A percentile compares a stretch with the other conserved stretches of the same genome.
These are phyloP conservation scores for Archivesica marissinica DNA, from an alignment of 1,140 invertebrate genomes.

Conservation along the genomic window DNA sequence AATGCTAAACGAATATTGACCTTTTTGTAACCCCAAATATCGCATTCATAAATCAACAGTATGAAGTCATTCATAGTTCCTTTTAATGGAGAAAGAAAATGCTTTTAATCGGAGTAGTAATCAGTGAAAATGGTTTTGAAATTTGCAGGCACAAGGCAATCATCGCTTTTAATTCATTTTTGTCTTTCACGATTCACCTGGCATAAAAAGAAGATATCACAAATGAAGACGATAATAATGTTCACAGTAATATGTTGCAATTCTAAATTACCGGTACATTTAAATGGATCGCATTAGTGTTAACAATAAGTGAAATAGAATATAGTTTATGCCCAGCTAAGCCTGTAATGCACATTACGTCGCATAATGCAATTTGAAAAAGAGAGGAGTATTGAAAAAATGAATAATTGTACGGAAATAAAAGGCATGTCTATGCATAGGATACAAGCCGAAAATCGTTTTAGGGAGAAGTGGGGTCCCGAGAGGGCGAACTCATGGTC, in stretches of 20 bases:
- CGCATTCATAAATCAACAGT: neutral
- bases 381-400: too few relatives aligned
- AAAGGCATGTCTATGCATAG: too few relatives aligned
- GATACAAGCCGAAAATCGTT: too few relatives aligned
- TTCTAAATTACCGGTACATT: constrained; percentile 17
- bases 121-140: neutral
- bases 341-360: constrained; percentile 21
- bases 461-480: too few relatives aligned
- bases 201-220: neutral
- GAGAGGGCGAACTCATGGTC: too few relatives aligned
- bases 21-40: constrained; percentile 10
- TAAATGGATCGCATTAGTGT: neutral
- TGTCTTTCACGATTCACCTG: constrained; percentile 7
- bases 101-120: neutral
- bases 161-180: constrained; percentile 14
- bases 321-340: neutral
- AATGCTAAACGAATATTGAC: too few relatives aligned
- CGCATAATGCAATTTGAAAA: too few relatives aligned
- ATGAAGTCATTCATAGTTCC: constrained; percentile 1
- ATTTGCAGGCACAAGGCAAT: constrained; percentile 1
- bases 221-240: neutral
- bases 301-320: neutral
- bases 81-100: constrained; percentile 21
- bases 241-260: neutral
- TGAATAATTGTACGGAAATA: too few relatives aligned